Conservation (phyloP, 2,113 vertebrate genomes). For the Serinus canaria region DNA sequence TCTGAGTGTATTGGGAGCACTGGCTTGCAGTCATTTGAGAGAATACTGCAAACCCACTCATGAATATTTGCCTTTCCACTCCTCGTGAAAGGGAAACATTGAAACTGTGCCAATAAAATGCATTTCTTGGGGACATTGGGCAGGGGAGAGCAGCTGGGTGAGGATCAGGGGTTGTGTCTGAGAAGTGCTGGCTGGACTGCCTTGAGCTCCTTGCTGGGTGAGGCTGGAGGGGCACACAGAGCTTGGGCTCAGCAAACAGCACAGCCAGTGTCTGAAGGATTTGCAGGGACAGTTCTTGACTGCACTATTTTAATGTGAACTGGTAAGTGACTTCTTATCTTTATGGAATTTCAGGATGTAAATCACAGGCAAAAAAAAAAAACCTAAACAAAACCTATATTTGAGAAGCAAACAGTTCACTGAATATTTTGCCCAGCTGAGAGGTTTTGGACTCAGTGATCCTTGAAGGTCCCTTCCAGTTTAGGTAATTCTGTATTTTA, state of each 20-base stretch:
- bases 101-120: not conserved
- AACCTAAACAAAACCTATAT: no score
- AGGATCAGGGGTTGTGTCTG: not conserved
- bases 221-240: not conserved
- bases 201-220: not conserved
- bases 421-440: not conserved
- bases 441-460: not conserved
- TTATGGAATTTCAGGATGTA: not conserved
- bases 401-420: not conserved
- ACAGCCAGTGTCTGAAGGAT: not conserved
- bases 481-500: not conserved
- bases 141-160: not conserved
- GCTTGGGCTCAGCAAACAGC: not conserved
- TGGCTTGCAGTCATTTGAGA: not conserved
- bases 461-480: not conserved
- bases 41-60: not conserved
- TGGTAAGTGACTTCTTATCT: not conserved
- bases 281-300: not conserved
- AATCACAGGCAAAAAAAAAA: not conserved
- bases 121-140: not conserved
- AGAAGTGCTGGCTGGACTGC: not conserved
- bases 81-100: accelerated
- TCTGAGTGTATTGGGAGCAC: not conserved
- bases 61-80: not conserved
- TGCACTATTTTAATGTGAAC: not conserved